These are phyloP conservation scores for Hippocampus barbouri DNA, from an alignment of 2,113 vertebrate genomes.

Conservation along the genomic window DNA sequence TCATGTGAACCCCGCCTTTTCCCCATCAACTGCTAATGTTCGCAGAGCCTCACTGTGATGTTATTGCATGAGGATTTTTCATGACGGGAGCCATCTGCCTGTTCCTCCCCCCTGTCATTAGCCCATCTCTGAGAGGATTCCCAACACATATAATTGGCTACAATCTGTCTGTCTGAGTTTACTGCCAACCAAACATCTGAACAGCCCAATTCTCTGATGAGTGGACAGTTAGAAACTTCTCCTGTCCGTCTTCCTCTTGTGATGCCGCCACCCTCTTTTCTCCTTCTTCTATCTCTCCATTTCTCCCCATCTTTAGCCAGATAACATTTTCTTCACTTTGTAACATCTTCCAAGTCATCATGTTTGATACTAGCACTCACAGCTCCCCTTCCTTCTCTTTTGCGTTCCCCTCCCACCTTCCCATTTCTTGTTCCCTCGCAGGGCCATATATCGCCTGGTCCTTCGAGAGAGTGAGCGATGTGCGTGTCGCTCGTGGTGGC, in stretches of 20 bases:
- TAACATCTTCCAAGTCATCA: constrained; percentile 25
- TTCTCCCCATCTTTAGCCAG: constrained; percentile 16
- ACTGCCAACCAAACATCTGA: constrained; percentile 72
- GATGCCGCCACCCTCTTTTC: constrained; percentile 6
- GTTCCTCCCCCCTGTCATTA: constrained; percentile 63
- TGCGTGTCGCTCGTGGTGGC: constrained; percentile 56
- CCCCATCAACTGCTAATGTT: constrained; percentile 50
- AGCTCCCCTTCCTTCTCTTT: constrained; percentile 14
- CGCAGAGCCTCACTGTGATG: constrained; percentile 48
- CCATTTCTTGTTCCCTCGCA: constrained; percentile 39
- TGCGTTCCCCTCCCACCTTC: constrained; percentile 13
- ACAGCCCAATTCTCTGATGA: constrained; percentile 60
- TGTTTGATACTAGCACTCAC: constrained; percentile 21
- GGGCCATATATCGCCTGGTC: constrained; percentile 52
- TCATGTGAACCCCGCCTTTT: constrained; percentile 45
- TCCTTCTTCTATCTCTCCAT: constrained; percentile 18
- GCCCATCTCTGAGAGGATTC: constrained; percentile 66
- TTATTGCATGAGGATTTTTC: constrained; percentile 57
- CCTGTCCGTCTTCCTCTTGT: constrained; percentile 34
- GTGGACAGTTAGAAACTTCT: constrained; percentile 59
- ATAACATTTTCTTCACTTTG: constrained; percentile 19
- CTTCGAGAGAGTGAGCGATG: constrained; percentile 64
- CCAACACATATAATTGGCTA: constrained; percentile 72
- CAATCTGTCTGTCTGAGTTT: constrained; percentile 72
- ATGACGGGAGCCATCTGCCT: constrained; percentile 71